Conservation (phyloP, 1,140 invertebrate genomes). For the Dufourea novaeangliae region DNA sequence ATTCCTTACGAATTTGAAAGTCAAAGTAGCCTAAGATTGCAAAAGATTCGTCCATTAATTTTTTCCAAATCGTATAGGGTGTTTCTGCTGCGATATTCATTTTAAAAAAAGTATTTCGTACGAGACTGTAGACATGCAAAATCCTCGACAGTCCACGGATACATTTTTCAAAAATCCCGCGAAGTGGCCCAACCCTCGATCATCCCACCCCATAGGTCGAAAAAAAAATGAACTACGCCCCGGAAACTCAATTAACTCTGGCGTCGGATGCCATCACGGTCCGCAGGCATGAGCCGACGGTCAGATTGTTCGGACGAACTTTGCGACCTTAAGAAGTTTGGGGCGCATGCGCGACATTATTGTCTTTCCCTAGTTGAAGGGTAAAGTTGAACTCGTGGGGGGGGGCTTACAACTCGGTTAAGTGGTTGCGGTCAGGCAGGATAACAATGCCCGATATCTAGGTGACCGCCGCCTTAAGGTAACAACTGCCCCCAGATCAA, state of each 20-base stretch:
- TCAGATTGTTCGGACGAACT: slow-evolving; percentile 69
- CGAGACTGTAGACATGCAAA: too few species aligned
- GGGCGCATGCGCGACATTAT: slow-evolving; percentile 81
- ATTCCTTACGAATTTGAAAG: background rate
- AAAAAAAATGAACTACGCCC: slow-evolving; percentile 17
- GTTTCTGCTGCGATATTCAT: too few species aligned
- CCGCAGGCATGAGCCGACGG: slow-evolving; percentile 54
- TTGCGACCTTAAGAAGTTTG: slow-evolving; percentile 76
- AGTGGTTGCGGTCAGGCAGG: slow-evolving; percentile 78
- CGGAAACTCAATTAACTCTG: slow-evolving; percentile 60
- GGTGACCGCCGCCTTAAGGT: slow-evolving; percentile 56
- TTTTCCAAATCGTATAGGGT: background rate
- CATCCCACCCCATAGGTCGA: background rate
- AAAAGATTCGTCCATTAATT: background rate
- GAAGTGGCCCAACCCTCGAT: background rate
- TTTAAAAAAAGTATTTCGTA: too few species aligned
- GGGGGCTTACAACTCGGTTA: slow-evolving; percentile 76
- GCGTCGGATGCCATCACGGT: slow-evolving; percentile 48
- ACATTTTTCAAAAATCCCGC: background rate
- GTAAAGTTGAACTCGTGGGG: slow-evolving; percentile 77
- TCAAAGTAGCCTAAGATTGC: background rate
- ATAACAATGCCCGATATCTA: slow-evolving; percentile 74
- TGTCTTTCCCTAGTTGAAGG: slow-evolving; percentile 82
- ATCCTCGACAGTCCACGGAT: background rate
- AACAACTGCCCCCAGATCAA: slow-evolving; percentile 40